These are phyloP conservation scores for Tadarida brasiliensis DNA, from an alignment of 2,797 vertebrate species.

Conservation along the genomic window DNA sequence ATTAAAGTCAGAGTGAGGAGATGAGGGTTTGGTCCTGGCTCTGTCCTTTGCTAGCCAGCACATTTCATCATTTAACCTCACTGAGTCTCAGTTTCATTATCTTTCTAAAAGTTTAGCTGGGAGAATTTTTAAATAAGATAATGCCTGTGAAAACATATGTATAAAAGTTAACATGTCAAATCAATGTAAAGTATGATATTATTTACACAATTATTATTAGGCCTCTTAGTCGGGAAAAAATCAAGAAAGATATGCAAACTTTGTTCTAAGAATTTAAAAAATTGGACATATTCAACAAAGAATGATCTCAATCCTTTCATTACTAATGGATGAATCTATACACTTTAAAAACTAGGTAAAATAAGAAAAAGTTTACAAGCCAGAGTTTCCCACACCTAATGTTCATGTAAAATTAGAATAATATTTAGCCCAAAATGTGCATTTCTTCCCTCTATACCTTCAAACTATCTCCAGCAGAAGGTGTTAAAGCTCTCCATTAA, in stretches of 20 bases:
- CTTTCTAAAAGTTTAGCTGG: neutral
- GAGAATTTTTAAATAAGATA: constrained; percentile 64
- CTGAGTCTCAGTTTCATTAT: constrained; percentile 31
- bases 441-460: neutral
- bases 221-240: constrained; percentile 42
- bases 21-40: neutral
- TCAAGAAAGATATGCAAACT: constrained; percentile 27
- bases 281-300: neutral
- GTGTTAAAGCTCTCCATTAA: neutral
- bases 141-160: neutral
- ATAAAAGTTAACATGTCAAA: constrained; percentile 44
- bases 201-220: constrained; percentile 48
- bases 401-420: constrained; percentile 19
- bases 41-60: constrained; percentile 8
- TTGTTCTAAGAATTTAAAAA: constrained; percentile 29
- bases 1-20: constrained; percentile 55
- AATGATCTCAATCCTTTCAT: constrained; percentile 50
- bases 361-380: neutral
- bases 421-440: constrained; percentile 18
- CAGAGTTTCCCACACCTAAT: neutral
- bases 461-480: neutral
- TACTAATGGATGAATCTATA: neutral
- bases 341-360: constrained; percentile 7
- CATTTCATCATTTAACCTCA: constrained; percentile 43
- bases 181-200: constrained; percentile 41